Base-by-base conservation (phyloP, 2,113 vertebrate species). In the Ceyx cyanopectus region DNA sequence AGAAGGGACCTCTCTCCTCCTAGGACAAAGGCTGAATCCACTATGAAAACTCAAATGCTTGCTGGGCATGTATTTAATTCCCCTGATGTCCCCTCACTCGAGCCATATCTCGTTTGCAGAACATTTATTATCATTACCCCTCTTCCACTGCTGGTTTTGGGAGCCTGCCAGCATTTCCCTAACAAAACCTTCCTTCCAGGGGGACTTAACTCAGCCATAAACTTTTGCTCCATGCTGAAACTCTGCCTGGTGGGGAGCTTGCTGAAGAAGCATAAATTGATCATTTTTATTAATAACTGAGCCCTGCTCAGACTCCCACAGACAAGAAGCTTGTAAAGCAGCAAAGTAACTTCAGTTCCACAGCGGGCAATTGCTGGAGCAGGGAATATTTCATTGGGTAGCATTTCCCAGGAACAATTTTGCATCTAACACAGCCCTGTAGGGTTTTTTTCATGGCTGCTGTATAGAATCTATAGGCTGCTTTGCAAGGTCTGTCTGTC, bases 101-200 rank as follows among this genome's bases (percentile, higher is more conserved):
- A 53, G 74, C 23, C 75, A 3, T 85, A 85, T 80, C 92, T 94
- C 30, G 2, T 63, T 87, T 91, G 89, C 4, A 22, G 79, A 93
- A 53, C 92, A 83, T 94, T 92, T 96, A 89, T 93, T 92, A 85
- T 80, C 93, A 70, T 93, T 95, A 92, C 53, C 65, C 85, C 90
- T 94, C 66, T 37, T 51, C 30, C 84, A 93, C 37, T 91, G 89
- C 89, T 96, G 11, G 85, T 76, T 77, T 89, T 95, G 95, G 94
- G 89, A 92, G 40, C 72, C 85, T 93, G 95, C 95, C 95, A 96
- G 89, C 79, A n/a, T 72, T 92, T 92, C 72, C 87, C 91, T 82
- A 89, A 92, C 94, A 95, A 94, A 95, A 94, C 57, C 92, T 85
- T 91, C 87, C 53, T 93, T 92, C 91, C 84, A 92, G 58, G 56